These are phyloP conservation scores for Ophion slaviceki DNA, from an alignment of 2,888 invertebrate species.

Conservation along the genomic window DNA sequence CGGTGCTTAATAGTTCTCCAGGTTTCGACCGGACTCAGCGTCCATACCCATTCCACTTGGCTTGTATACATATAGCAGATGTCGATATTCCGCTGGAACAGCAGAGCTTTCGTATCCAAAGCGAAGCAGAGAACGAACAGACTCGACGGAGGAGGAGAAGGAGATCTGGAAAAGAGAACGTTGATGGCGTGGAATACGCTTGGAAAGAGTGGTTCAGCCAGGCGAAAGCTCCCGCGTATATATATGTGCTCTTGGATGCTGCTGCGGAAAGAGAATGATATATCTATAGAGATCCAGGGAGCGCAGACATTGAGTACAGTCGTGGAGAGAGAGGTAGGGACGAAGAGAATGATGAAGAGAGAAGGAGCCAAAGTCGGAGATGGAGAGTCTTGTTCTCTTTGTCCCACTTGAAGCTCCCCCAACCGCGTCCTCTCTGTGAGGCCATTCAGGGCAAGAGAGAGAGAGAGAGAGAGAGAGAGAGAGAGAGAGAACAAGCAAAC, in stretches of 20 bases:
- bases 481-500: constrained; percentile 65
- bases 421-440: constrained; percentile 51
- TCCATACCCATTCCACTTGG: constrained; percentile 1
- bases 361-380: constrained; percentile 58
- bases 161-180: constrained; percentile 46
- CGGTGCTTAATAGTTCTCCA: background rate
- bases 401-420: constrained; percentile 57
- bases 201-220: constrained; percentile 52
- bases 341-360: constrained; percentile 51
- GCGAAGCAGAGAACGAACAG: constrained; percentile 45
- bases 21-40: background rate
- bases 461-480: constrained; percentile 43
- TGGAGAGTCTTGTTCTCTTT: constrained; percentile 62
- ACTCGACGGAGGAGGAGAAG: constrained; percentile 15
- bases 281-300: constrained; percentile 28
- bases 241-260: constrained; percentile 54
- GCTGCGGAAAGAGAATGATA: constrained; percentile 50
- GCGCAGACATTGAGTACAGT: constrained; percentile 62
- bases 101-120: constrained; percentile 26
- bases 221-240: constrained; percentile 51
- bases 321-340: constrained; percentile 41
- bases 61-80: background rate
- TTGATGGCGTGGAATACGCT: constrained; percentile 62
- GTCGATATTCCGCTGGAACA: constrained; percentile 42
- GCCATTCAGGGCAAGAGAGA: constrained; percentile 49